Base-by-base conservation (phyloP, 37 sponge, comb jelly and placozoan genomes). In the Ianthella basta region DNA sequence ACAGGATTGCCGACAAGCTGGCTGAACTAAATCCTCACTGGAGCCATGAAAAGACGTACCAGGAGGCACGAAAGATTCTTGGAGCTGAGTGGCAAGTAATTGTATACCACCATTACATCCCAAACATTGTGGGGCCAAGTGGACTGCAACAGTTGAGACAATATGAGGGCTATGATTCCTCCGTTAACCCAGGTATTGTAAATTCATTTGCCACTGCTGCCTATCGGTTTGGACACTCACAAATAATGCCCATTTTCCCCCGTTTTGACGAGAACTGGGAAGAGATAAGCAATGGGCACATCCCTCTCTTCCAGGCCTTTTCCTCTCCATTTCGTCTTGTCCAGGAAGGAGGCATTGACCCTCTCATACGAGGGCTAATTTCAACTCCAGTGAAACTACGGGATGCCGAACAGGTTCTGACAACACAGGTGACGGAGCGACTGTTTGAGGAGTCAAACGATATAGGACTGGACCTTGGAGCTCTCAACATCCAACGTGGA, bases 401-500 rank as follows among this genome's bases (percentile, higher is more conserved):
- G 25, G 5, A 74, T 3, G 81, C 91, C 13, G 55, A 85, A n/a
- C 69, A 87, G 23, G 87, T 69, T 16, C 55, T 95, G 13, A 87
- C 83, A 33, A 63, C 85, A 4, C 88, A 87, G 69, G 69, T 95
- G 2, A 92, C 91, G 0, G 96, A 95, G 56, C 86, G 84, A 33
- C 85, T 95, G 35, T 95, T 95, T 84, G 74, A 79, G 60, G 80
- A 89, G 69, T 87, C 90, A 38, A 53, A 54, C 15, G 59, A 88
- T 55, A 73, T 88, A 10, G 83, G 85, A 25, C 68, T 85, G n/a
- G 97, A 96, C 66, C 88, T 96, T 14, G 94, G 86, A 19, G 72
- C 97, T 18, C 86, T 96, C 72, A 96, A 96, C 85, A 93, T 96
- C 16, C 97, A 96, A 70, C 53, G 97, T 34, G 97, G 97, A 4